Evolutionary conservation across 1,140 invertebrate species (phyloP), one percentile per base, ranked within the genome.

Genomic region (Calliopsis andreniformis): DNA sequence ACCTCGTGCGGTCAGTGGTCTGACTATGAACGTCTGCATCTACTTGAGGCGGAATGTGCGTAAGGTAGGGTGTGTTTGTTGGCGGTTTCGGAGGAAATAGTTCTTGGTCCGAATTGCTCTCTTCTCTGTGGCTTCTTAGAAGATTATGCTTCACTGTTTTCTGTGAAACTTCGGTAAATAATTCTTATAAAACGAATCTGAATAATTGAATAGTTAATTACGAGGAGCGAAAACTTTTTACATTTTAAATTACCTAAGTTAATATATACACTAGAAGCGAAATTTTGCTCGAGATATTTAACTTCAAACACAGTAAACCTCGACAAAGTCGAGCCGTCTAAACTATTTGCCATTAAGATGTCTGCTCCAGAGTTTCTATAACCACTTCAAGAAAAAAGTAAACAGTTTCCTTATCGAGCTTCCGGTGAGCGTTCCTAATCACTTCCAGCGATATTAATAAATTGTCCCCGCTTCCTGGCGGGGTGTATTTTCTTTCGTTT

Each of bases 361-460:
- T 75, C 66, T 8, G 32, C 23, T 56, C 16, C 66, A 76, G 55
- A 25, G 23, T 12, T 45, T 69, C 35, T 14, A 59, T 76, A 76
- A 76, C 55, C 35, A 49, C 47, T 39, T 69, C 3, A 25, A 49
- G 43, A 30, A 69, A 68, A 59, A 42, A 25, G 12, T 3, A 14
- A 75, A 49, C 43, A 25, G 16, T 47, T 43, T 51, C 73, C 64
- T 69, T 76, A 76, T 69, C 72, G 64, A 20, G 12, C 1, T 28
- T 23, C 32, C 51, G 12, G 72, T 51, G 64, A 59, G 45, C 72
- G 42, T 64, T 30, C 45, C 73, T 76, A 76, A 76, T 63, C 56
- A 45, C 56, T 76, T 63, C 49, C 49, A 61, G 49, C 49, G 66
- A 72, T 78, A 83, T 83, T 83, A 83, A 83, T 83, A 83, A 82